These are phyloP conservation scores for Gadopsis bispinosus DNA, from an alignment of 2,797 vertebrate species.

Conservation along the genomic window DNA sequence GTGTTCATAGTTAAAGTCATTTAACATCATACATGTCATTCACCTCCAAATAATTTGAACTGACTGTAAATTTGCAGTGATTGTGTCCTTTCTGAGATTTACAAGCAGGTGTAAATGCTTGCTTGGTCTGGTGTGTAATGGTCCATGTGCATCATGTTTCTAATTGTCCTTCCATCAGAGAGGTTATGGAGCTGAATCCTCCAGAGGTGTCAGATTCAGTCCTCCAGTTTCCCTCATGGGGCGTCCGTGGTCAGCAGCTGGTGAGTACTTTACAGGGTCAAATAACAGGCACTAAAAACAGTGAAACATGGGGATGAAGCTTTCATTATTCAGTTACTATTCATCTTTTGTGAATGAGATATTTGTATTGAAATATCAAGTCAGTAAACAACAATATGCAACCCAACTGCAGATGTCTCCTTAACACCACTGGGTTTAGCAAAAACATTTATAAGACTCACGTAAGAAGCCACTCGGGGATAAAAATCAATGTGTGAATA, in stretches of 20 bases:
- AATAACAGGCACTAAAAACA: not conserved
- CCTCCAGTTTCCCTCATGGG: slow-evolving; percentile 87
- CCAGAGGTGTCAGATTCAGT: slow-evolving; percentile 84
- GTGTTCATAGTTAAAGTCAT: not conserved
- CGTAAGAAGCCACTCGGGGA: not conserved
- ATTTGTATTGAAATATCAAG: not conserved
- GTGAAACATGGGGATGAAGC: not conserved
- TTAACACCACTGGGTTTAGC: not conserved
- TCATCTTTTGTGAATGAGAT: not conserved
- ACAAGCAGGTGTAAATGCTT: not conserved
- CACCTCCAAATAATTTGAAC: not conserved
- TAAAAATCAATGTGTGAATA: slow-evolving; percentile 6
- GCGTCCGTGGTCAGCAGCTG: slow-evolving; percentile 82
- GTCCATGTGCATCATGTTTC: not conserved
- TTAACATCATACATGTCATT: not conserved
- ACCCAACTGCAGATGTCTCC: not conserved
- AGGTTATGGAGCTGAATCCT: slow-evolving; percentile 84
- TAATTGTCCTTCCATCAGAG: slow-evolving; percentile 60
- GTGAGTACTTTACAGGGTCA: slow-evolving; percentile 64
- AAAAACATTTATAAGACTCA: slow-evolving; percentile 6
- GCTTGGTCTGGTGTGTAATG: not conserved
- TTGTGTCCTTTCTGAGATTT: not conserved
- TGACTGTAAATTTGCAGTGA: not conserved
- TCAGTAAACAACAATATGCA: not conserved
- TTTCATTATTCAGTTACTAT: not conserved